Conservation (phyloP, 1,140 invertebrate genomes). For the Cylas formicarius region DNA sequence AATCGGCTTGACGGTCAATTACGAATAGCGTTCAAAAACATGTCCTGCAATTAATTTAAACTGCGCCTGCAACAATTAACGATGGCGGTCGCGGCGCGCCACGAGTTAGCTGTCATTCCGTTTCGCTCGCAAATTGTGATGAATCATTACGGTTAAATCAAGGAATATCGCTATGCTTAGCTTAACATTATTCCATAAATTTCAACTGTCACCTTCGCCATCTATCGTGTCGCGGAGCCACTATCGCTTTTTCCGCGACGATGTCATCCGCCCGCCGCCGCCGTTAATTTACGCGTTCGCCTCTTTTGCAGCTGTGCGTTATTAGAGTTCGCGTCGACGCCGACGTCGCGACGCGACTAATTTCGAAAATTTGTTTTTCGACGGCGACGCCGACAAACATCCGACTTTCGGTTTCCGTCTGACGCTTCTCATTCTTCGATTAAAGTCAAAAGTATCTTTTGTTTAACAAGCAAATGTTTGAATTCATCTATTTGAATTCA, state of each 20-base stretch:
- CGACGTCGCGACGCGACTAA: too few relatives aligned
- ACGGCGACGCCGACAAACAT: too few relatives aligned
- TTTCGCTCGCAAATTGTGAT: slow-evolving; percentile 30
- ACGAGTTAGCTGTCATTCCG: slow-evolving; percentile 30
- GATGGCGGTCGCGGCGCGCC: slow-evolving; percentile 23
- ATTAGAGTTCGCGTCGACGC: background rate
- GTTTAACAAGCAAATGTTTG: too few relatives aligned
- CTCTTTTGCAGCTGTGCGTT: slow-evolving; percentile 15
- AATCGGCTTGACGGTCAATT: slow-evolving; percentile 25
- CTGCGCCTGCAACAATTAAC: slow-evolving; percentile 29
- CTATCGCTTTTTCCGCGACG: slow-evolving; percentile 12
- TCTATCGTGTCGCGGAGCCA: slow-evolving; percentile 16
- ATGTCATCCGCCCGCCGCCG: slow-evolving; percentile 10
- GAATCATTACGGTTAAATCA: slow-evolving; percentile 35
- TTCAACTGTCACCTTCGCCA: slow-evolving; percentile 24
- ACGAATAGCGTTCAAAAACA: slow-evolving; percentile 33
- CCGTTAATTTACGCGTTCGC: slow-evolving; percentile 15
- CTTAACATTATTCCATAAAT: slow-evolving; percentile 29
- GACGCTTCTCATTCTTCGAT: too few relatives aligned
- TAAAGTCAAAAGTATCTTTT: too few relatives aligned
- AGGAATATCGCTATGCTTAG: slow-evolving; percentile 27
- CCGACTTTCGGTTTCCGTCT: too few relatives aligned
- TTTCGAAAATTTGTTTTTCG: too few relatives aligned
- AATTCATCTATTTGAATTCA: too few relatives aligned
- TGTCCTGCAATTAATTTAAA: slow-evolving; percentile 33